Conservation (phyloP, 64 coral and sea anemone species). For the Porites lutea region DNA sequence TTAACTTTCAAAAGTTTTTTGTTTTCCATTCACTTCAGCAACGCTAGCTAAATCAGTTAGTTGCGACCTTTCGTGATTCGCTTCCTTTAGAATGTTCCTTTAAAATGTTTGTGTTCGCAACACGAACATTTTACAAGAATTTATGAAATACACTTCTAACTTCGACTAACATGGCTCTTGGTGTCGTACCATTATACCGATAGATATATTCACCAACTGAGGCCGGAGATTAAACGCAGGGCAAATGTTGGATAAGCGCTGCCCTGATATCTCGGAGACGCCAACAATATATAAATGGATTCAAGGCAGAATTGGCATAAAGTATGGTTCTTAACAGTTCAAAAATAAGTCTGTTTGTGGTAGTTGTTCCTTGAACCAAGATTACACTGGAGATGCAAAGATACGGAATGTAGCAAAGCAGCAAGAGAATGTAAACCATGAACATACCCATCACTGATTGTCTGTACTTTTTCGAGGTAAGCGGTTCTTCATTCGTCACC, state of each 20-base stretch:
- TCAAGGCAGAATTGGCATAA: constrained; percentile 15
- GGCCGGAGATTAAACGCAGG: too few relatives aligned
- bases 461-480: neutral
- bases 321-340: neutral
- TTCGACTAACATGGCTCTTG: too few relatives aligned
- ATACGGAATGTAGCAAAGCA: constrained; percentile 5
- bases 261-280: constrained; percentile 6
- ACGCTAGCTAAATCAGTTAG: too few relatives aligned
- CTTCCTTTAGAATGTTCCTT: too few relatives aligned
- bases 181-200: too few relatives aligned
- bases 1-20: too few relatives aligned
- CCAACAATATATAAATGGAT: constrained; percentile 33
- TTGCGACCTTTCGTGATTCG: too few relatives aligned
- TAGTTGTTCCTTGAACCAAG: neutral
- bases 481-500: neutral
- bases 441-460: constrained; percentile 12
- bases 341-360: constrained; percentile 3
- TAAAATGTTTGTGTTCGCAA: too few relatives aligned
- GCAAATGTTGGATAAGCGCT: neutral
- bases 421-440: constrained; percentile 17
- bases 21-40: too few relatives aligned
- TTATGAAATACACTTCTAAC: too few relatives aligned
- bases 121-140: too few relatives aligned
- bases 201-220: too few relatives aligned
- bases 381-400: neutral